Base-by-base conservation (phyloP, 1,140 invertebrate genomes). In the Bombyx mandarina region DNA sequence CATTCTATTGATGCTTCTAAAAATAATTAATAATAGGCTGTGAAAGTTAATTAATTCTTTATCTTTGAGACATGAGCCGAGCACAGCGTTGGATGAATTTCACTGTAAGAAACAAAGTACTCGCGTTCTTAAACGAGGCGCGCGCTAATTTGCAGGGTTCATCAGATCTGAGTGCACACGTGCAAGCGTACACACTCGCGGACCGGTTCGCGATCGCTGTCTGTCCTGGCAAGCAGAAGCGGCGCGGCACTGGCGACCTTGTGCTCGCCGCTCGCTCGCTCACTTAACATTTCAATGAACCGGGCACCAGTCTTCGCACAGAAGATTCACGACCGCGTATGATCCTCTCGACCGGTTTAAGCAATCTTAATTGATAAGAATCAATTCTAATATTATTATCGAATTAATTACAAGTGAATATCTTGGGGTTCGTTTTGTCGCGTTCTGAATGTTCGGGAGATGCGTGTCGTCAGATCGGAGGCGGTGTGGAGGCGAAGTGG, bases 401-500 rank as follows among this genome's bases (percentile, higher is more conserved):
- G 45, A 8, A 12, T 9, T 12, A 9, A 8, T 8, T 2, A 46
- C 2, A 12, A 46, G 45, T 46, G 2, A 46, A 9, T 8, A 3
- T 46, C 45, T 12, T 8, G 8, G 45, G 45, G 45, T 12, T 12
- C 8, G n/a, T 9, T 9, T 46, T 12, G 45, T 46, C 45, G 45
- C 6, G 45, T 6, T 46, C 43, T 1, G 51, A 8, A 44, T 53
- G 54, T 10, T n/a, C 9, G 45, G 54, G 8, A 56, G 8, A 45
- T 12, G 8, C 48, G 60, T 9, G 56, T 51, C 3, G 44, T 43
- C 48, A 45, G 61, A 43, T 45, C 49, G 51, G 45, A 49, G 43
- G 60, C 62, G 53, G 45, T 44, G 55, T 18, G 56, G 48, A 53
- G 57, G 57, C 10, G 62, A 53, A n/a, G 61, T 54, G 54, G 61